Evolutionary conservation across 2,888 invertebrate genomes (phyloP), one percentile per base, ranked within the genome.

Genomic region (Lissonota sp.): DNA sequence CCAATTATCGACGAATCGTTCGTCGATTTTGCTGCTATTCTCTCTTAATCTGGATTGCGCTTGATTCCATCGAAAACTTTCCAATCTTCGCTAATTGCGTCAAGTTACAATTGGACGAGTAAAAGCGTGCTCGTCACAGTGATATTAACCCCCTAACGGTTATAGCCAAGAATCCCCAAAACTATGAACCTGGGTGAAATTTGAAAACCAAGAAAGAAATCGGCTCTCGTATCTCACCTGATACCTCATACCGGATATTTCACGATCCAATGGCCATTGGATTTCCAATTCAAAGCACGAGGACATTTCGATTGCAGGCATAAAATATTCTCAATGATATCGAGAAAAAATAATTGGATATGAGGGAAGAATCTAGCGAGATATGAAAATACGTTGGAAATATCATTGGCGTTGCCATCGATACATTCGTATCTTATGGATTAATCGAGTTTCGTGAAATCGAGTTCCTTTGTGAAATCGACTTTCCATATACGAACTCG

Each of bases 41-140:
- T 37, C 10, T 39, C 58, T 10, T 37, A 6, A 53, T 40, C 72
- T 63, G 49, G 62, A 64, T 76, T 58, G 66, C 73, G 66, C 73
- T 76, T 26, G 5, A n/a, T 46, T 60, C 84, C 69, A 84, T 77
- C 82, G 77, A 70, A 49, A 75, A 57, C 64, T 79, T 26, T 69
- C 71, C 83, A 75, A 85, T 85, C 83, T 84, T 80, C 71, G 60
- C 78, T 82, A 81, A 83, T 78, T 82, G 79, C 82, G 76, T 84
- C 76, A 73, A 84, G 58, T 76, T 69, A 73, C 82, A 51, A 71
- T 79, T 40, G 63, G 10, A 46, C 58, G 12, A 46, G 73, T 39
- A 44, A 60, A 37, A 16, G 53, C 49, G 40, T 64, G 53, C 64
- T 12, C 51, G 63, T 46, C 74, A 79, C 79, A 74, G 69, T 73